Evolutionary conservation across 2,888 invertebrate species (phyloP), one percentile per base, ranked within the genome.

Genomic region (Atethmia centrago): DNA sequence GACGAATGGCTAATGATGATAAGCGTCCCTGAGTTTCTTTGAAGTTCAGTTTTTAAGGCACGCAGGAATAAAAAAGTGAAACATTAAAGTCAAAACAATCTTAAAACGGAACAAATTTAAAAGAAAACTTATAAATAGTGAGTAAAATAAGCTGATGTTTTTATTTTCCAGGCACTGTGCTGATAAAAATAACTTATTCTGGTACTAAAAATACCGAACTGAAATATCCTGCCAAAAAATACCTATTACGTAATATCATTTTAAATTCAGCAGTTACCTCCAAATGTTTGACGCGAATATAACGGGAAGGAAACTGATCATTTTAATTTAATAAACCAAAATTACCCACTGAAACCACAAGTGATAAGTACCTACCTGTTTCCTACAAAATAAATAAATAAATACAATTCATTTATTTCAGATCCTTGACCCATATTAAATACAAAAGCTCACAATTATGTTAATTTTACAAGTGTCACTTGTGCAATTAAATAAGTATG

Each of bases 251-350:
- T 25, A 25, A 25, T 16, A 61, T 19, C 25, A 28, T 58, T 40
- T 58, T 16, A 42, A 28, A 42, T 42, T 21, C 19, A 25, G 14
- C 14, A 55, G 28, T 3, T 55, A 9, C 45, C 25, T 25, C 8
- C 19, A 10, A 66, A 51, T 51, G 1, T 10, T 5, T 31, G n/a
- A 42, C 42, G 31, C 53, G 42, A 66, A 28, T n/a, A 19, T 9
- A 70, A n/a, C 9, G n/a, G 31, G 53, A 69, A 68, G 51, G 16
- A 69, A 42, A 69, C 42, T 25, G 9, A 28, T 51, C n/a, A 16
- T 42, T 31, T 28, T 8, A 65, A 47, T 62, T 25, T 4, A 47
- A 31, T 45, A 36, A 61, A 58, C 16, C 8, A 40, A n/a, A 25
- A 21, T 25, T 10, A 63, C 31, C 31, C n/a, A 47, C 4, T n/a